A percentile compares a stretch with the other conserved stretches of the same genome.
These are phyloP conservation scores for Anthopleura xanthogrammica DNA, from an alignment of 92 coral and sea anemone genomes.

Conservation along the genomic window DNA sequence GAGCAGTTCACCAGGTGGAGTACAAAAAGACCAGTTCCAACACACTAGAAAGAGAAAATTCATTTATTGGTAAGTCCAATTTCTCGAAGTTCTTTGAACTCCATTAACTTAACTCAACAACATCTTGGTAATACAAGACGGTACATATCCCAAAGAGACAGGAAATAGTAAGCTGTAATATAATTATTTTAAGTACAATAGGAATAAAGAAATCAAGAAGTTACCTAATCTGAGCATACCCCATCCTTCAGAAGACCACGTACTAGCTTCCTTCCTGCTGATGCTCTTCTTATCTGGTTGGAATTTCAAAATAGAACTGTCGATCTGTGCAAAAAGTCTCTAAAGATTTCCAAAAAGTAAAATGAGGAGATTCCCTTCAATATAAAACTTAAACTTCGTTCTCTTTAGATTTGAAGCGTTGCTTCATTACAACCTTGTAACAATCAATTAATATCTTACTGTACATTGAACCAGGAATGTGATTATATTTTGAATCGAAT, in stretches of 20 bases:
- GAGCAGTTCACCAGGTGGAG: neutral
- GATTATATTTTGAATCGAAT: neutral
- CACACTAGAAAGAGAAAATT: neutral
- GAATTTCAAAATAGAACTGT: neutral
- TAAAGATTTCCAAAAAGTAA: neutral
- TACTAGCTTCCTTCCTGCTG: neutral
- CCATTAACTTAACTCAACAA: neutral
- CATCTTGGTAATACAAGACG: neutral
- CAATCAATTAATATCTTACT: too few relatives aligned
- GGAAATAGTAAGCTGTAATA: neutral
- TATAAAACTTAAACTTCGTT: too few relatives aligned
- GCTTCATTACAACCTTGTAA: too few relatives aligned
- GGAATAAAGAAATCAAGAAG: neutral
- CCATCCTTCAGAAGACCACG: neutral
- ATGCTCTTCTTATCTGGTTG: neutral
- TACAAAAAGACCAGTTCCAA: neutral
- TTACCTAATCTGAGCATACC: slow-evolving; percentile 1
- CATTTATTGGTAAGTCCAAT: neutral
- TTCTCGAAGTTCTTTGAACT: neutral
- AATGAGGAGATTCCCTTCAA: too few relatives aligned
- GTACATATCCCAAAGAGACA: neutral
- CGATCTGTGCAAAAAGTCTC: neutral
- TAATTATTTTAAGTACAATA: neutral
- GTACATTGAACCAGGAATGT: too few relatives aligned
- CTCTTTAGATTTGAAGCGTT: too few relatives aligned